A percentile compares a stretch with the other conserved stretches of the same genome.
Conservation (phyloP, 2,888 invertebrate species). For the Tipula vernalis region DNA sequence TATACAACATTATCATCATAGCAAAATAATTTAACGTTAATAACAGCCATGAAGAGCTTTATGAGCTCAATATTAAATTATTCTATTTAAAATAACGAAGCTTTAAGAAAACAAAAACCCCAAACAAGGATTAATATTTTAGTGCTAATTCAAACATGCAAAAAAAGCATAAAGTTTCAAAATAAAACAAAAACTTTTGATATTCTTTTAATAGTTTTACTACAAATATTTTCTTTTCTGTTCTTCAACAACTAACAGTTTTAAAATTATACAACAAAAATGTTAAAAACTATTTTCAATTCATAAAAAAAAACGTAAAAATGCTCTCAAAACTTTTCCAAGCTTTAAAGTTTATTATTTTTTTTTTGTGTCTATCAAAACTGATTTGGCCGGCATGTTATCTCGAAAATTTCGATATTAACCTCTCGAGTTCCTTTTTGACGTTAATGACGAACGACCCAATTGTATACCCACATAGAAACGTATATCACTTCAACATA, state of each 20-base stretch:
- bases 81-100: neutral
- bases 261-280: neutral
- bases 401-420: neutral
- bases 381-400: neutral
- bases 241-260: neutral
- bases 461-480: too few relatives aligned
- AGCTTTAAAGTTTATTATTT: neutral
- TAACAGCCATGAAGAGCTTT: neutral
- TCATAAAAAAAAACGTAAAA: neutral
- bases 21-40: neutral
- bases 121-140: neutral
- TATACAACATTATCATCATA: neutral
- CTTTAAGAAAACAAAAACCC: neutral
- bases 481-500: too few relatives aligned
- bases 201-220: neutral
- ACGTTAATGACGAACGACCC: too few relatives aligned
- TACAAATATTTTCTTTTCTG: neutral
- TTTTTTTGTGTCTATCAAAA: neutral
- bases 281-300: neutral
- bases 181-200: neutral
- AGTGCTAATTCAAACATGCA: neutral
- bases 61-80: neutral
- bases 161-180: neutral
- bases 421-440: too few relatives aligned
- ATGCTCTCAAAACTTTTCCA: neutral